phyloP scores from a whole-genome alignment of 2,888 invertebrate species.

The Lepidocyrtoides sp. region DNA sequence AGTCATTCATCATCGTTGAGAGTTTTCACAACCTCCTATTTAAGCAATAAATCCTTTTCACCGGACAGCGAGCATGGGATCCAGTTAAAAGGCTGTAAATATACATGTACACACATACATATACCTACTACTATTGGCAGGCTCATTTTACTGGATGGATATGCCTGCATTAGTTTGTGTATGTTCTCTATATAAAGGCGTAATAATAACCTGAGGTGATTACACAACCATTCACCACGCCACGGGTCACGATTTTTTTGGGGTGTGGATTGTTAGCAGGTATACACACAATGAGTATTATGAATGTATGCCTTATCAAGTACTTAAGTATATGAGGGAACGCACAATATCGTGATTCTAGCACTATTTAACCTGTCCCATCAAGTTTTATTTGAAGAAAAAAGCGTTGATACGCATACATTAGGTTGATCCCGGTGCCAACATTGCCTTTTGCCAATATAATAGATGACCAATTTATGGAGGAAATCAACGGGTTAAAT shows the following conservation, averaged over 20 bases:
- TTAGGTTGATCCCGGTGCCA: conserved; percentile 70
- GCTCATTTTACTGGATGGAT: no score
- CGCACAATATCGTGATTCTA: neutral
- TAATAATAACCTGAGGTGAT: conserved; percentile 56
- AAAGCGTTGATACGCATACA: conserved; percentile 66
- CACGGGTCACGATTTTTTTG: conserved; percentile 34
- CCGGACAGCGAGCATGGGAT: conserved; percentile 66
- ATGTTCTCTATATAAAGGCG: no score
- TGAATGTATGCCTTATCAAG: conserved; percentile 26
- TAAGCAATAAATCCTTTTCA: conserved; percentile 73
- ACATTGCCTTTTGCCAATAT: conserved; percentile 71
- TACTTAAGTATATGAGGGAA: neutral
- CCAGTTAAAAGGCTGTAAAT: conserved; percentile 56
- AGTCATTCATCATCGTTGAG: conserved; percentile 76
- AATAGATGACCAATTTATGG: conserved; percentile 74
- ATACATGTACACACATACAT: conserved; percentile 17
- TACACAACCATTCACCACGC: conserved; percentile 38
- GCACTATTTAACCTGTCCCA: conserved; percentile 67
- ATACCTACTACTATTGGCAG: no score
- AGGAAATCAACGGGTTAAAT: conserved; percentile 63
- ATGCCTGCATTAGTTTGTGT: no score
- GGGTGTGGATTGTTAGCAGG: neutral
- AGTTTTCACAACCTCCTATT: conserved; percentile 71
- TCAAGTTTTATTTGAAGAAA: conserved; percentile 9
- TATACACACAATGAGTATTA: neutral